phyloP scores from a whole-genome alignment of 1,140 invertebrate genomes.

The Piezodorus guildinii region DNA sequence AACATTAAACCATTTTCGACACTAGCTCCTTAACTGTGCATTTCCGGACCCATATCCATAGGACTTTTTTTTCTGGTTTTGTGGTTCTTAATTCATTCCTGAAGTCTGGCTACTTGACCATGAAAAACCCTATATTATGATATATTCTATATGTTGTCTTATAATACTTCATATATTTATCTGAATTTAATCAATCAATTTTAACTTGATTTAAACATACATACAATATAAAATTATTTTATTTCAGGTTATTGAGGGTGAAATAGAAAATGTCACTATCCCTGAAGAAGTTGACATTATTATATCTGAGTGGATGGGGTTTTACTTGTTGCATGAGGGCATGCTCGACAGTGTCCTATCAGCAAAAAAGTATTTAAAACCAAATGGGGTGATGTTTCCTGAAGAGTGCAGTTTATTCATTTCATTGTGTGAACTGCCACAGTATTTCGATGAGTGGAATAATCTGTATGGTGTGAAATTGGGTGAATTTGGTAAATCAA shows the following conservation, averaged over 20 bases:
- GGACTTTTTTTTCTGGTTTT: too few species aligned
- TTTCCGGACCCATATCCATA: too few species aligned
- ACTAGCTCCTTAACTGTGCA: too few species aligned
- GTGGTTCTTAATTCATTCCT: too few species aligned
- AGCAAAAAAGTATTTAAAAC: conserved; percentile 73
- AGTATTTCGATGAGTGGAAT: conserved; percentile 50
- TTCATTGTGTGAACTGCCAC: conserved; percentile 58
- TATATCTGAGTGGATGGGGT: conserved; percentile 99
- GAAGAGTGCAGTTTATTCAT: conserved; percentile 34
- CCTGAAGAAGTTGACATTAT: conserved; percentile 87
- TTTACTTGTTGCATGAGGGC: conserved; percentile 94
- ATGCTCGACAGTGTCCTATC: conserved; percentile 90
- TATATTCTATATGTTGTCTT: too few species aligned
- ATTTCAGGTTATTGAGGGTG: conserved; percentile 30
- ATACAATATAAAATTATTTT: too few species aligned
- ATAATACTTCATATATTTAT: too few species aligned
- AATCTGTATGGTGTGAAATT: conserved; percentile 31
- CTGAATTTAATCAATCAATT: too few species aligned
- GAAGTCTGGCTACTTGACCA: too few species aligned
- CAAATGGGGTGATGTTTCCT: conserved; percentile 41
- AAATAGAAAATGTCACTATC: conserved; percentile 52
- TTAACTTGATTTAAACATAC: too few species aligned
- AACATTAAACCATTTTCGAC: too few species aligned
- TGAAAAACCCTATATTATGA: too few species aligned
- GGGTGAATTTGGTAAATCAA: conserved; percentile 23